Percentiles rank a stretch among this genome's conserved stretches.
phyloP scores from a whole-genome alignment of 2,797 vertebrate genomes.

The Pelochelys cantorii region DNA sequence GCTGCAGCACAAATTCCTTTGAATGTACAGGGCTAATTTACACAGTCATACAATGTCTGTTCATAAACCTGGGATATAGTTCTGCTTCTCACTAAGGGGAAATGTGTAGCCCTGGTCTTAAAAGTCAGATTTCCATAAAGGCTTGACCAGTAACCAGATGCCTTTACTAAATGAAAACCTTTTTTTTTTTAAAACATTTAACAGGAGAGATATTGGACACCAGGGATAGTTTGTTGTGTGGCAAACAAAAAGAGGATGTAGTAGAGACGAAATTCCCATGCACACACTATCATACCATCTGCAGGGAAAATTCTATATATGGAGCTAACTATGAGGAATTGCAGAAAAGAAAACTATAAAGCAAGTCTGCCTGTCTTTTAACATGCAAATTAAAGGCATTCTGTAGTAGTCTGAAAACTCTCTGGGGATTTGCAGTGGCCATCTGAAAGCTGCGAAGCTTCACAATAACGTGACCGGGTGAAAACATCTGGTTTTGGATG shows the following conservation, averaged over 20 bases:
- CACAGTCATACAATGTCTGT: conserved; percentile 23
- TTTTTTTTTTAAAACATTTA: conserved; percentile 49
- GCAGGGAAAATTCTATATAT: conserved; percentile 73
- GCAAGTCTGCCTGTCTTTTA: conserved; percentile 84
- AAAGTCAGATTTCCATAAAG: conserved; percentile 46
- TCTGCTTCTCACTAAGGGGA: conserved; percentile 53
- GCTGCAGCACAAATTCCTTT: conserved; percentile 33
- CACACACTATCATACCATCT: conserved; percentile 51
- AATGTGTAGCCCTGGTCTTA: not conserved
- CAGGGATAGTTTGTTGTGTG: conserved; percentile 60
- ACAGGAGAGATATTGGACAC: conserved; percentile 64
- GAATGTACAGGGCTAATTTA: conserved; percentile 42
- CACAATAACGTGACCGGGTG: conserved; percentile 50
- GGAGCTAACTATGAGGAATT: conserved; percentile 72
- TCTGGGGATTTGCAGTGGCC: conserved; percentile 77
- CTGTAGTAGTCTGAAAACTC: conserved; percentile 86
- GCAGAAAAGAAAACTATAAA: conserved; percentile 80
- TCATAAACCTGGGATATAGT: conserved; percentile 54
- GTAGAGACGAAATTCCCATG: conserved; percentile 76
- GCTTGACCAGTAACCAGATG: conserved; percentile 72
- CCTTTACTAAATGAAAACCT: conserved; percentile 64
- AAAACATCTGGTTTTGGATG: conserved; percentile 79
- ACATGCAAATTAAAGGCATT: conserved; percentile 88
- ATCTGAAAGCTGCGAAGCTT: conserved; percentile 69
- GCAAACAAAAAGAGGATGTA: conserved; percentile 75